A percentile compares a stretch with the other conserved stretches of the same genome.
Conservation (phyloP, 2,113 vertebrate species). For the Eolophus roseicapilla region DNA sequence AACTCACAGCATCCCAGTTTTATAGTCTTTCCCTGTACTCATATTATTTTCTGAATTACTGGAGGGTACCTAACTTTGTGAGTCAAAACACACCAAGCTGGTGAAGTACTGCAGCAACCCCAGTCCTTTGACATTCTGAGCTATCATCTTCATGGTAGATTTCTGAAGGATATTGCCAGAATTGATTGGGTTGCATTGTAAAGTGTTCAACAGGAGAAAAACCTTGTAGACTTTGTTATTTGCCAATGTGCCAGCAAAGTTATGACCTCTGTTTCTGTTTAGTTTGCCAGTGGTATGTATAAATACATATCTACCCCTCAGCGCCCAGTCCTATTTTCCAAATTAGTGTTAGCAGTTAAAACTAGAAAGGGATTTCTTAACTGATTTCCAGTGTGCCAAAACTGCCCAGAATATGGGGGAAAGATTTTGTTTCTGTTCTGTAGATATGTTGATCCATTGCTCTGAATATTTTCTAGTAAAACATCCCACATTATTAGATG, state of each 20-base stretch:
- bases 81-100: not conserved
- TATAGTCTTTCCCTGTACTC: not conserved
- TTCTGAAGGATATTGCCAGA: not conserved
- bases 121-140: not conserved
- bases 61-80: not conserved
- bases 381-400: not conserved
- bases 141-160: not conserved
- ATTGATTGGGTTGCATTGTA: not conserved
- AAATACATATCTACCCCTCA: not conserved
- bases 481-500: not conserved
- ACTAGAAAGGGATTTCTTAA: not conserved
- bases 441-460: not conserved
- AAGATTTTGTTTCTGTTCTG: not conserved
- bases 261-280: not conserved
- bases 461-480: not conserved
- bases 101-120: not conserved
- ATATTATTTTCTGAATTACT: not conserved
- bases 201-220: not conserved
- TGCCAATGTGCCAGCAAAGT: not conserved
- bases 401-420: not conserved
- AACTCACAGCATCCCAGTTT: not conserved
- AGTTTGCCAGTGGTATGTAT: not conserved
- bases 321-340: not conserved
- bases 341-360: not conserved
- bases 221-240: not conserved